Percentiles rank a stretch among this genome's conserved stretches.
Conservation (phyloP, 2,797 vertebrate species). For the Setipinna tenuifilis region DNA sequence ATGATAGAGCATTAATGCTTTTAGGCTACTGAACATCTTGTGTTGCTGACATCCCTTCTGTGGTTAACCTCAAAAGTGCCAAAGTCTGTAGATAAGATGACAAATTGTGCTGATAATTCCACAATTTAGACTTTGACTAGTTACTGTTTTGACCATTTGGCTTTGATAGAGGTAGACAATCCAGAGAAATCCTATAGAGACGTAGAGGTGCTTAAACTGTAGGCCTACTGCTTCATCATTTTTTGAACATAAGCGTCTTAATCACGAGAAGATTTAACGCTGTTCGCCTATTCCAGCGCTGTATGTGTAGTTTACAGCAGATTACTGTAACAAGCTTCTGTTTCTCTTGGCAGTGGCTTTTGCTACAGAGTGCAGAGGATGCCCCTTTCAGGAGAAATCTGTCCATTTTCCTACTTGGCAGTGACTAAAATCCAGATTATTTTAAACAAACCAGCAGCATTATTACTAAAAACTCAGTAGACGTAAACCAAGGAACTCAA, state of each 20-base stretch:
- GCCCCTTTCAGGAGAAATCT: not conserved
- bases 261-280: not conserved
- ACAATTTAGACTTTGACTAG: not conserved
- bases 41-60: not conserved
- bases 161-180: not conserved
- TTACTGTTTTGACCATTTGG: not conserved
- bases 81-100: not conserved
- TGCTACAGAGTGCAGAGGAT: not conserved
- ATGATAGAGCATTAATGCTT: too few relatives aligned
- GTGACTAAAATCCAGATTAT: too few relatives aligned
- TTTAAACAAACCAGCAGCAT: too few relatives aligned
- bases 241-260: not conserved
- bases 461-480: too few relatives aligned
- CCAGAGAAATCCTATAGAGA: not conserved
- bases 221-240: not conserved
- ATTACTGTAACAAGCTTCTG: not conserved
- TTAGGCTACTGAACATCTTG: not conserved
- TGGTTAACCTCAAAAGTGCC: not conserved
- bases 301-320: not conserved
- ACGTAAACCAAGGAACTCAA: too few relatives aligned
- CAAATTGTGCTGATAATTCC: not conserved
- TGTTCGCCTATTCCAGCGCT: not conserved
- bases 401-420: not conserved
- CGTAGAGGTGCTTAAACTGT: not conserved
- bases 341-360: not conserved